Evolutionary conservation across 1,140 invertebrate species (phyloP), one percentile per base, ranked within the genome.

Genomic region (Bombyx mandarina): DNA sequence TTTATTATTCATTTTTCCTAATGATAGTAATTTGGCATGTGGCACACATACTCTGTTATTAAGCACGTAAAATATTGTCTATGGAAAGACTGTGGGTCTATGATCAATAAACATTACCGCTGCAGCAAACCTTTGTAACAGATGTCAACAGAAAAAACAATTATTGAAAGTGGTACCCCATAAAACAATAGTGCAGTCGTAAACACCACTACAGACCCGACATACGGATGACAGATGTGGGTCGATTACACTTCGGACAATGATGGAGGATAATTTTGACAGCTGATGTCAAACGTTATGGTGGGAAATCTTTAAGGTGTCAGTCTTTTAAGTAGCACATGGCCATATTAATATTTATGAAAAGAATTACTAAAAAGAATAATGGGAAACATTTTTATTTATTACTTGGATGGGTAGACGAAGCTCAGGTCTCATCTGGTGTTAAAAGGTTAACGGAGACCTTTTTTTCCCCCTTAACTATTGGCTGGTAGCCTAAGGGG

Each of bases 141-240:
- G 65, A 72, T 72, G 69, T 72, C 58, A 63, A 61, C 26, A 35
- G 26, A 35, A 35, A 18, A 62, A 62, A 53, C 61, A 50, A 49
- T 35, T 35, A 50, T 58, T 58, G 61, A 52, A 61, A 66, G 52
- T 49, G 52, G 50, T 45, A 35, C 51, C 48, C 53, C 60, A 57
- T 70, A 67, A 67, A 67, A 67, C 67, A 70, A 70, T 67, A 64
- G 61, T 35, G 26, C 26, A 35, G 26, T 35, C 26, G 26, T 35
- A 35, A 35, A 35, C 26, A 35, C 26, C 26, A 35, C 12, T 54
- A 43, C 59, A 60, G 26, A 9, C 56, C 50, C 61, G 58, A 61
- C 71, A 73, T 73, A 55, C 57, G 66, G 71, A 51, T 58, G 68
- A 68, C 71, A 73, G 71, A 73, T 54, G 52, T 73, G 67, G 54